These are phyloP conservation scores for Cyanoliseus patagonus DNA, from an alignment of 2,113 vertebrate species.

Conservation along the genomic window DNA sequence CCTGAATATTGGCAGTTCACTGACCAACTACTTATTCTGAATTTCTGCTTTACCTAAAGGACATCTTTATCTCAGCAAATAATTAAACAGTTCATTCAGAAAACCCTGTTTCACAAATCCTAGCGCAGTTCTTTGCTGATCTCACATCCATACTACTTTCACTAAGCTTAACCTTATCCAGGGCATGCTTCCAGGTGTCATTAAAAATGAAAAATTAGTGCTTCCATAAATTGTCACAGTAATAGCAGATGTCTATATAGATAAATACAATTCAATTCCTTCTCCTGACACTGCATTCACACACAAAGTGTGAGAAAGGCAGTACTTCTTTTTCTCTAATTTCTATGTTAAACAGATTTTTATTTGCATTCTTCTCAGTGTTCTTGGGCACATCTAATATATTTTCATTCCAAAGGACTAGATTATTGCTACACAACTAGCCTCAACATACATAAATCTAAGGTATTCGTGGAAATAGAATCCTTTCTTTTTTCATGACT, in stretches of 20 bases:
- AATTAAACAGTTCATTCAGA: neutral
- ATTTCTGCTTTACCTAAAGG: neutral
- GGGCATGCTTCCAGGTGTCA: neutral
- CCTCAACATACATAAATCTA: neutral
- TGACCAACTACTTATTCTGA: neutral
- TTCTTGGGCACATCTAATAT: neutral
- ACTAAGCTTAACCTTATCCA: neutral
- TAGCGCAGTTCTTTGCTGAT: neutral
- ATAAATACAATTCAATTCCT: neutral
- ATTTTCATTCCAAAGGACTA: conserved; percentile 36
- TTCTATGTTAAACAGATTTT: neutral
- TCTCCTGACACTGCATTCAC: neutral
- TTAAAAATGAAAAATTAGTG: neutral
- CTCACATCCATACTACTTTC: neutral
- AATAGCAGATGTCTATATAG: neutral
- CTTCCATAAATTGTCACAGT: neutral
- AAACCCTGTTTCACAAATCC: neutral
- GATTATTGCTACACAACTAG: neutral
- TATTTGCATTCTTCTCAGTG: conserved; percentile 32
- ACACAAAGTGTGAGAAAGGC: neutral
- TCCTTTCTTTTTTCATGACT: neutral
- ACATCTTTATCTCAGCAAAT: neutral
- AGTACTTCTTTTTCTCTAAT: neutral
- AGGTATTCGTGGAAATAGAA: neutral
- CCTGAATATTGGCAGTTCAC: neutral